Evolutionary conservation across 2,888 invertebrate genomes (phyloP), one percentile per base, ranked within the genome.

Genomic region (Stegana nigrithorax): DNA sequence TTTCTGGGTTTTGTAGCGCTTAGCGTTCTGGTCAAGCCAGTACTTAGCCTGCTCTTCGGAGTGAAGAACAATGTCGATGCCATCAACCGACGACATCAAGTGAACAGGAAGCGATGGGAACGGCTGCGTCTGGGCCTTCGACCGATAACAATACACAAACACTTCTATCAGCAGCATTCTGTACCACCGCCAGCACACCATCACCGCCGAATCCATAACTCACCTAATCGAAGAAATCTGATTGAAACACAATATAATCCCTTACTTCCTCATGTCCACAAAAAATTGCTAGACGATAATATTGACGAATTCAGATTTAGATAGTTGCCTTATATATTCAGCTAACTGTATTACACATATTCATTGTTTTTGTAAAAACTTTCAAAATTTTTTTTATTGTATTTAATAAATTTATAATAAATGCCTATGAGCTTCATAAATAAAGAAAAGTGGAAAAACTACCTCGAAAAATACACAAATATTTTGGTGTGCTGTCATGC

Each of bases 141-240:
- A 0, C 82, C 82, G 1, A 82, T 82, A 14, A 83, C 83, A 23
- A 81, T 82, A 42, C 82, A 82, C 58, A 82, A 83, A 59, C 84
- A 82, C 23, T 82, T 69, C 39, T 82, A 82, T 58, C 77, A 82
- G 21, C 73, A 82, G 58, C 71, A 61, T 47, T 73, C 61, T 69
- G 12, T 51, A 65, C 1, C 69, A 65, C 6, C 62, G n/a, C n/a
- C 32, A 2, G 3, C 29, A 29, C 6, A 29, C 17, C 17, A 2
- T 47, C 25, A 47, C 25, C 42, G 42, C 6, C 25, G 47, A 14
- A 10, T 6, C 12, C n/a, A 42, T n/a, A 17, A 47, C 4, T 3
- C 25, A 47, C 44, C 14, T 14, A 6, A 26, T 10, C 14, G 23
- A 5, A 26, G 17, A 27, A 26, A 17, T 6, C 17, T 7, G 14